These are phyloP conservation scores for Diplazon laetatorius DNA, from an alignment of 2,888 invertebrate genomes.

Conservation along the genomic window DNA sequence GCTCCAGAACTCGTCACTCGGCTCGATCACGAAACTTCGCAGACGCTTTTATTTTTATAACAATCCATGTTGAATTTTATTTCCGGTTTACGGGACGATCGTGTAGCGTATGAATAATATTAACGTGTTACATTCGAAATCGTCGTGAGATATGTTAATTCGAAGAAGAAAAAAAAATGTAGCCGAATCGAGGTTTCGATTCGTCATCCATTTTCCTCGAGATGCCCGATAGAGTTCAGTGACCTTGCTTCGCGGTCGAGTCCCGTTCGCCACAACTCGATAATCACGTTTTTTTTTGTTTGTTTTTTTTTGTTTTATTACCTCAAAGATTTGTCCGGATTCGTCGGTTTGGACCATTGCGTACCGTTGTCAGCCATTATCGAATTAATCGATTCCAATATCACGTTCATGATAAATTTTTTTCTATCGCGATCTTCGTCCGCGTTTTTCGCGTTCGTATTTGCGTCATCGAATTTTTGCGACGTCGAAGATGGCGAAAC, in stretches of 20 bases:
- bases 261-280: neutral
- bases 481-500: neutral
- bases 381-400: conserved; percentile 44
- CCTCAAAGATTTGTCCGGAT: conserved; percentile 3
- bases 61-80: neutral
- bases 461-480: neutral
- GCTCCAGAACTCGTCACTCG: neutral
- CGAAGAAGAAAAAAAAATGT: neutral
- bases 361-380: conserved; percentile 20
- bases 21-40: neutral
- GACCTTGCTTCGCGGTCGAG: neutral
- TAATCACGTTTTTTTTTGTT: too few species aligned
- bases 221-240: neutral
- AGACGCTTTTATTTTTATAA: neutral
- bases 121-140: too few species aligned
- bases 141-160: conserved; percentile 17
- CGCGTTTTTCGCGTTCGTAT: neutral
- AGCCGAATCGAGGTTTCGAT: too few species aligned
- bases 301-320: conserved; percentile 3
- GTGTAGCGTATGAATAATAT: too few species aligned
- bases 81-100: neutral
- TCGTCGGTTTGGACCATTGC: neutral
- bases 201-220: conserved; percentile 1
- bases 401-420: conserved; percentile 43
- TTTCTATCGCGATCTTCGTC: neutral